Conservation (phyloP, 1,140 invertebrate species). For the Rhopalosiphum padi region DNA sequence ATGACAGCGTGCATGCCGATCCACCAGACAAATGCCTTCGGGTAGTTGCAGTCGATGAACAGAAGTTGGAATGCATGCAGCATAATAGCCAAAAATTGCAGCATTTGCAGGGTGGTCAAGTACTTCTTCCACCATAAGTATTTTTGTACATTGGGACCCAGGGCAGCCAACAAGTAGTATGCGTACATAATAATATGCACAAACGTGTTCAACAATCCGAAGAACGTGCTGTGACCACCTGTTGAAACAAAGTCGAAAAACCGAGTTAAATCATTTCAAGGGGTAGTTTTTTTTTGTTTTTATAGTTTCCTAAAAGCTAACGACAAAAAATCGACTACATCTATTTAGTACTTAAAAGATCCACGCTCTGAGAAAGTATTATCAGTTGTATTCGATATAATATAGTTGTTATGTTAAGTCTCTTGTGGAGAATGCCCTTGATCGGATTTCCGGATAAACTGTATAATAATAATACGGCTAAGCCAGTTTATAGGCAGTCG, state of each 20-base stretch:
- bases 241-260: conserved; percentile 12
- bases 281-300: background rate
- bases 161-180: conserved; percentile 86
- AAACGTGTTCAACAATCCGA: conserved; percentile 84
- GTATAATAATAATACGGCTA: background rate
- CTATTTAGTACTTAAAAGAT: background rate
- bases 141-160: conserved; percentile 83
- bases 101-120: conserved; percentile 85
- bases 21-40: conserved; percentile 75
- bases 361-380: background rate
- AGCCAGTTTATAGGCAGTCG: background rate
- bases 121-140: conserved; percentile 96
- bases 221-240: conserved; percentile 82
- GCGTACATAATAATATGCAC: conserved; percentile 92
- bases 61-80: conserved; percentile 83
- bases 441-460: background rate
- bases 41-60: conserved; percentile 86
- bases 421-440: background rate
- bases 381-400: background rate
- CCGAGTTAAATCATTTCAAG: background rate
- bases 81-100: conserved; percentile 83
- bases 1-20: conserved; percentile 78
- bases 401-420: background rate
- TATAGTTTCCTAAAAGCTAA: background rate
- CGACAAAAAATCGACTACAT: background rate